Base-by-base conservation (phyloP, 2,888 invertebrate genomes). In the Zeuzera pyrina region DNA sequence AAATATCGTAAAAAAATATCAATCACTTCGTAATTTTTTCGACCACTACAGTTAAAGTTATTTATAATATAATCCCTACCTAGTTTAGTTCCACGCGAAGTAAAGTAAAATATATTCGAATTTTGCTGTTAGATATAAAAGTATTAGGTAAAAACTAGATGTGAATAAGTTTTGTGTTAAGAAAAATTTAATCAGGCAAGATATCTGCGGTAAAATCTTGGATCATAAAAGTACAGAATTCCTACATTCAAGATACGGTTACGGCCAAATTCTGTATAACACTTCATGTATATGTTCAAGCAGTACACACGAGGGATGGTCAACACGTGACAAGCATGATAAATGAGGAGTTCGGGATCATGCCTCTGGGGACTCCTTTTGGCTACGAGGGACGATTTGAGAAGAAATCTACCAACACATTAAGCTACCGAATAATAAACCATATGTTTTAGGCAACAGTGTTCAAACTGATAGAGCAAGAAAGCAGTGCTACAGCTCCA, bases 251-350 rank as follows among this genome's bases (percentile, higher is more conserved):
- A 14, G 27, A 27, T 15, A 27, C 15, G 27, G 27, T 27, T 27
- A 15, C n/a, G 15, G 10, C 10, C 8, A 27, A 27, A 15, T 14
- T 8, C 25, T 12, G 11, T 26, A 11, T 26, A 26, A n/a, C n/a
- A 11, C n/a, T 30, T 21, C 15, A 24, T 31, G 13, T 59, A 64
- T 71, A 67, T 66, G 64, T 56, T 56, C n/a, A 52, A 57, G 58
- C 64, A 59, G 64, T 68, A 67, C 66, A 65, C 60, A 65, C 76
- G 70, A 77, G 74, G 78, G 76, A 79, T 78, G 78, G 81, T 73
- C 79, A 81, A 63, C 68, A 63, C 81, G 79, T 79, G 83, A 79
- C 81, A 76, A 72, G 81, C 71, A 78, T 79, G 77, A 78, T 78
- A 77, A 77, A 81, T 76, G 74, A 70, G 67, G 57, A 73, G 61